Percentiles rank a stretch among this genome's conserved stretches.
phyloP scores from a whole-genome alignment of 1,140 invertebrate species.

The Cheumatopsyche charites region DNA sequence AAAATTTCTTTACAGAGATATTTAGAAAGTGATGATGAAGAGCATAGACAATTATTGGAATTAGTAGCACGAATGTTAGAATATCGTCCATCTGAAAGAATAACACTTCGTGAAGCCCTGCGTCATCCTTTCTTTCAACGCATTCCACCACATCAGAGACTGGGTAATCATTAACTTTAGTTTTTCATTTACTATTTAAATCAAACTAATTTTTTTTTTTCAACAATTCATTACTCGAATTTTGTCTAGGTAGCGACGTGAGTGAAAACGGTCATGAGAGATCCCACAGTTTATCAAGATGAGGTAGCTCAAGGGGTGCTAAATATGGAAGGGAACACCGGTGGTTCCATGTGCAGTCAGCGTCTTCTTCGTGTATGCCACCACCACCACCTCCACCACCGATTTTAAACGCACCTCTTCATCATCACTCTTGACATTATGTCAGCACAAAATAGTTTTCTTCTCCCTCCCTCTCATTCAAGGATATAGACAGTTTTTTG shows the following conservation, averaged over 20 bases:
- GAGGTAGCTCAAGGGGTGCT: constrained; percentile 34
- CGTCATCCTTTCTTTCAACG: constrained; percentile 93
- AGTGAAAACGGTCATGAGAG: constrained; percentile 38
- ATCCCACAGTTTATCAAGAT: constrained; percentile 46
- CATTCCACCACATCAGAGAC: constrained; percentile 74
- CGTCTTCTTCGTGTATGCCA: constrained; percentile 15
- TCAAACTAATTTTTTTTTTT: constrained; percentile 43
- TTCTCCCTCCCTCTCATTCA: no score
- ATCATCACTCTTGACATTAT: constrained; percentile 24
- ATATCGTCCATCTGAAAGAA: constrained; percentile 91
- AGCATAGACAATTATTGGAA: constrained; percentile 93
- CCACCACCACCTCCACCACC: constrained; percentile 24
- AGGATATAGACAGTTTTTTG: no score
- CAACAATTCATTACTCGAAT: constrained; percentile 3
- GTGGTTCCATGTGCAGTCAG: constrained; percentile 1
- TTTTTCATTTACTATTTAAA: not conserved
- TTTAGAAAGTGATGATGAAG: constrained; percentile 84
- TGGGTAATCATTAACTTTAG: constrained; percentile 60
- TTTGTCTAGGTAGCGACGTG: constrained; percentile 37
- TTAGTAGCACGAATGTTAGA: constrained; percentile 95
- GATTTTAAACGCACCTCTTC: constrained; percentile 12
- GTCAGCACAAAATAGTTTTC: no score
- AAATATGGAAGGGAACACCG: constrained; percentile 12
- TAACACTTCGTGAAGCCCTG: constrained; percentile 88
- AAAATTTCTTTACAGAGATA: constrained; percentile 76